Percentiles rank a stretch among this genome's conserved stretches.
Evolutionary conservation across 2,888 invertebrate genomes (phyloP).

Genomic region (Scaptomyza reducta): DNA sequence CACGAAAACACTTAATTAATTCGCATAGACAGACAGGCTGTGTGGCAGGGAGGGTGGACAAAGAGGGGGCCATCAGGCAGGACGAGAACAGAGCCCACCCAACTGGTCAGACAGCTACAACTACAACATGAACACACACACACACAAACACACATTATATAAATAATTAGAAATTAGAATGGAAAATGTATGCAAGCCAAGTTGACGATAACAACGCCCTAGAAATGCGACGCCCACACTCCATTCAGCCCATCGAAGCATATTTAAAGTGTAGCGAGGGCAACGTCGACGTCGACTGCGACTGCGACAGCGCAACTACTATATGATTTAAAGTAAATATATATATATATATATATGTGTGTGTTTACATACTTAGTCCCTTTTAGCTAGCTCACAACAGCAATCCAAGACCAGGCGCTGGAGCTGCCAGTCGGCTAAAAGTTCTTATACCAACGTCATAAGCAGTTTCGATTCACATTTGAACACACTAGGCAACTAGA

Average conservation of each 20-base stretch:
- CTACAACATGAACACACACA: conserved; percentile 24
- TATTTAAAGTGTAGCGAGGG: conserved; percentile 50
- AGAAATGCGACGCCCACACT: conserved; percentile 52
- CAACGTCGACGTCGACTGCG: conserved; percentile 8
- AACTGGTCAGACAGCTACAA: conserved; percentile 65
- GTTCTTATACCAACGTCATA: conserved; percentile 23
- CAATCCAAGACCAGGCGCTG: conserved; percentile 19
- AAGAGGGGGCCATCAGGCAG: conserved; percentile 11
- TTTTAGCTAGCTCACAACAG: conserved; percentile 34
- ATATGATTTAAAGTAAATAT: conserved; percentile 55
- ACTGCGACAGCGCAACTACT: conserved; percentile 31
- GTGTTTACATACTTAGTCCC: conserved; percentile 29
- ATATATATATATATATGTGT: not conserved
- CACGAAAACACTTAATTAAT: conserved; percentile 82
- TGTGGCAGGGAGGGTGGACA: conserved; percentile 5
- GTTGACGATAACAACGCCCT: conserved; percentile 68
- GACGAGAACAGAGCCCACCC: conserved; percentile 44
- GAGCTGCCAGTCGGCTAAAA: conserved; percentile 23
- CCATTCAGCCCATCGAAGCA: conserved; percentile 24
- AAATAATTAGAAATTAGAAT: conserved; percentile 82
- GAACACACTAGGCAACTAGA: conserved; percentile 10
- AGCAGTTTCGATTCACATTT: conserved; percentile 49
- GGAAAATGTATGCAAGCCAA: conserved; percentile 70
- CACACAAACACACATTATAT: conserved; percentile 32
- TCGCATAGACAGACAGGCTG: conserved; percentile 73